Evolutionary conservation across 1,140 invertebrate genomes (phyloP), one percentile per base, ranked within the genome.

Genomic region (Caerostris extrusa): DNA sequence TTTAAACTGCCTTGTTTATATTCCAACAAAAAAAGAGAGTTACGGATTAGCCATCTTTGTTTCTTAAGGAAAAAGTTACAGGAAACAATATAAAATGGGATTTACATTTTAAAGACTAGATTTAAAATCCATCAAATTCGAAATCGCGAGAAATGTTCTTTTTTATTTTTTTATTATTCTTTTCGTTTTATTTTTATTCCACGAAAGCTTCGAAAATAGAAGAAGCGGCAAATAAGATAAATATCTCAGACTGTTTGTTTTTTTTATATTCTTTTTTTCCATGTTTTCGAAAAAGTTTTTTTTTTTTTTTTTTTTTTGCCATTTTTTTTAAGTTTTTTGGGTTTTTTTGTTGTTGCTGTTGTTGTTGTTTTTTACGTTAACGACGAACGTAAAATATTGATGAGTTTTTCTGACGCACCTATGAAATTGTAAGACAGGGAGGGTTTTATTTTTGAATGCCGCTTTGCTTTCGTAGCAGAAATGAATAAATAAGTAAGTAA

Each of bases 401-500:
- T 91, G 77, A 82, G 57, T 34, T 10, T 14, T 17, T 53, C 57
- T 91, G 90, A 61, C 56, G 90, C 77, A n/a, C 19, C 89, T 90
- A 55, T 14, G 69, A 90, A 81, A 57, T 12, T 71, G 69, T 83
- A 55, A 82, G 90, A 83, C 50, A 83, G 61, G 57, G 56, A 10
- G 50, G n/a, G 34, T n/a, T 67, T 88, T 89, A 19, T 6, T n/a
- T 87, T 53, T 90, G 87, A 53, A 67, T 69, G 17, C 50, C 57
- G 85, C 61, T 56, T 55, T 71, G 64, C n/a, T 50, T 58, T 91
- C 7, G 34, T 55, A 83, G 14, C 71, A 53, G 56, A 83, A 83
- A 91, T 91, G 77, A 91, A 91, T 91, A 91, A 91, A 71, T 83
- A 91, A 83, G 71, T 83, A 91, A 83, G 71, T 34, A 83, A 83